These are phyloP conservation scores for Otus sunia DNA, from an alignment of 2,113 vertebrate species.

Conservation along the genomic window DNA sequence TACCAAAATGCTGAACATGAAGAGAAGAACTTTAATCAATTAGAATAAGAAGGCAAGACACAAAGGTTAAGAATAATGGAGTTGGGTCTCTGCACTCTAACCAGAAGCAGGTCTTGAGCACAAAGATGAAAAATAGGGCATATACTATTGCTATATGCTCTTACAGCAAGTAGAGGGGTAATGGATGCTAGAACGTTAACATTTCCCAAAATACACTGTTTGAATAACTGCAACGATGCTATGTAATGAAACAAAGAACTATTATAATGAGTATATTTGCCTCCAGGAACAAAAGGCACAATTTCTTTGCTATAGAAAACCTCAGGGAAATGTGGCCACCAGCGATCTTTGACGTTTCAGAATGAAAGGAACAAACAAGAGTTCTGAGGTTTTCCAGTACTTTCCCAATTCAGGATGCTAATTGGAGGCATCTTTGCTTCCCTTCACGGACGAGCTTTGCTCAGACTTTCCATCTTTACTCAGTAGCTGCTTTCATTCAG, in stretches of 20 bases:
- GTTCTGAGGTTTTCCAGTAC: not conserved
- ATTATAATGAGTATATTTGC: fast-evolving
- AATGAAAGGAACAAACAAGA: not conserved
- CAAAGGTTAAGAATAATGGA: not conserved
- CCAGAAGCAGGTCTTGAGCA: not conserved
- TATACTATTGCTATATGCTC: not conserved
- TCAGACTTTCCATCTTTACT: not conserved
- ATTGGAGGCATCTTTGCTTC: not conserved
- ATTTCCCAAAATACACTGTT: not conserved
- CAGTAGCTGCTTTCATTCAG: not conserved
- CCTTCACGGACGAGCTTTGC: not conserved
- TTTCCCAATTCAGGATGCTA: not conserved
- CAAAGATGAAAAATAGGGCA: not conserved
- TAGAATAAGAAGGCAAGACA: not conserved
- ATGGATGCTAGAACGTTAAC: not conserved
- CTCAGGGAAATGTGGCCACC: not conserved
- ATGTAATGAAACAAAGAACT: not conserved
- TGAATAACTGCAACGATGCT: not conserved
- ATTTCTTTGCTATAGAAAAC: not conserved
- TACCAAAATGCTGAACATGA: not conserved
- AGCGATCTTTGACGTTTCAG: not conserved
- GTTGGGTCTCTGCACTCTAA: not conserved
- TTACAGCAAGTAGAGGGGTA: not conserved
- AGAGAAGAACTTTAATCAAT: not conserved
- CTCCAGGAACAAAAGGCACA: not conserved